Base-by-base conservation (phyloP, 2,888 invertebrate species). In the Athetis lepigone region DNA sequence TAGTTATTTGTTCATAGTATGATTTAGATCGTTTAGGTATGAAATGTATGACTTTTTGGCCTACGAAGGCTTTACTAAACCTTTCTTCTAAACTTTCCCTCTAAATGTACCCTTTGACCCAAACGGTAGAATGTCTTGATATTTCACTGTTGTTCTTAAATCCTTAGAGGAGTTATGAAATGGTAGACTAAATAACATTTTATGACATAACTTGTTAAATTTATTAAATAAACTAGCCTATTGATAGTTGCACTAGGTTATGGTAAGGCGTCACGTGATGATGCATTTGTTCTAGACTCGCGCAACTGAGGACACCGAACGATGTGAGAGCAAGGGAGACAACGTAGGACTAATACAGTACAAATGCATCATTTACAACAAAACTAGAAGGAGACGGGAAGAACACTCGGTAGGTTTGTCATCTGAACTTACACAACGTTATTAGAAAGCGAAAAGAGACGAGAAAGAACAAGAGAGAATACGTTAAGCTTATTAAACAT, bases 41-140 rank as follows among this genome's bases (percentile, higher is more conserved):
- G 75, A 77, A 79, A 85, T 77, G 81, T 86, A 85, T 91, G 92
- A 92, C 91, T 91, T 92, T 91, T 91, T 90, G 90, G 90, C 91
- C 92, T 87, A 65, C 84, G 80, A 86, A 82, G 91, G 88, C 90
- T 78, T 82, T 80, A 78, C 77, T 78, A 63, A 80, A 79, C 61
- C 63, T 79, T 76, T 79, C 64, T 79, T 79, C 75, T 80, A 67
- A 82, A 79, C 71, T 71, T 73, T 71, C 75, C 83, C 85, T 85
- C 69, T 73, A 59, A 70, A 72, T 66, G 63, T 75, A 75, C 67
- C 76, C 79, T 81, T 82, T 74, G 72, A 64, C 58, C 72, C 73
- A 70, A 70, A 61, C 59, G 55, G 79, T 78, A 80, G 81, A 40
- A 75, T 36, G 77, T 81, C 80, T 80, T 77, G 80, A 80, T 84